Evolutionary conservation across 1,140 invertebrate species (phyloP), one percentile per base, ranked within the genome.

Genomic region (Euwallacea fornicatus): DNA sequence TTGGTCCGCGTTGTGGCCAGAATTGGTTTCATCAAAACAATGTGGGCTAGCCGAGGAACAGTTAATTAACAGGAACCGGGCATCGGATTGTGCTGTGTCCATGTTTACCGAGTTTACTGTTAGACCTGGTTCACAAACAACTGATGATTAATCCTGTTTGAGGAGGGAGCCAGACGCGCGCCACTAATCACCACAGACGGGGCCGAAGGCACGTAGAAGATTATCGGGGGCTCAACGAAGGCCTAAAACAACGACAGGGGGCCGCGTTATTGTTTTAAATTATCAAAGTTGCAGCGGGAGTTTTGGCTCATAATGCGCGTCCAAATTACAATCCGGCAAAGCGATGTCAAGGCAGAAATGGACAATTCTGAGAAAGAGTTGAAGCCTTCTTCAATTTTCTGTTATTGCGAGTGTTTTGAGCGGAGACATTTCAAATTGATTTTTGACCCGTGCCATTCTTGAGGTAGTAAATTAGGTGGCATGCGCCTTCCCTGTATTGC

Each of bases 161-260:
- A 69, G 44, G 43, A 66, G 50, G 53, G 61, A 63, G 61, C 47
- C 59, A 55, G 50, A 66, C 64, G 64, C 64, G 53, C 16, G 53
- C 60, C 53, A 43, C 67, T 69, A 69, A 69, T 69, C 67, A 63
- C 67, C 60, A 44, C 67, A 63, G 67, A 69, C 67, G 67, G 21
- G 41, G 44, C 67, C 46, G 11, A 55, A 69, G 59, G 67, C 67
- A 69, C 67, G 67, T 69, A 69, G 62, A 55, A 69, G 67, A 69
- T 69, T 69, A 69, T 62, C 58, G 65, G 33, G 13, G 64, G 42
- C 13, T 61, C 59, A n/a, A 6, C 21, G 11, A 16, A 46, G 46
- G 61, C 44, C 61, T 63, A 63, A 63, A 63, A 63, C 61, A 63
- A 63, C 61, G 10, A 15, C 43, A 63, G 11, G 42, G 61, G 61